A percentile compares a stretch with the other conserved stretches of the same genome.
Conservation (phyloP, 1,140 invertebrate species). For the Rhopalosiphum maidis region DNA sequence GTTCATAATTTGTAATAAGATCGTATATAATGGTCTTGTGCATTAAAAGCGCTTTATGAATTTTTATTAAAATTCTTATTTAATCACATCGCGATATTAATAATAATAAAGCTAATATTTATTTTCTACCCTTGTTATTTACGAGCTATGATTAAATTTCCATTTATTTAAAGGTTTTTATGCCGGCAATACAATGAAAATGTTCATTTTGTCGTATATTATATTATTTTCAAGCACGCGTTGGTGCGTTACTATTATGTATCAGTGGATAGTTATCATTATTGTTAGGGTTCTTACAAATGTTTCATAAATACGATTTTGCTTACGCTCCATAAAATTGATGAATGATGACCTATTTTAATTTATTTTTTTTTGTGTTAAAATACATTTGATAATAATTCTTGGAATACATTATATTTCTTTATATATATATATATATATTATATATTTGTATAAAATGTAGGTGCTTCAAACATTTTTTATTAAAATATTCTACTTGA, state of each 20-base stretch:
- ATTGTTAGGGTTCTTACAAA: not conserved
- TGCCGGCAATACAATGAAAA: not conserved
- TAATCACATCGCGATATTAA: not conserved
- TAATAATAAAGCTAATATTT: conserved; percentile 11
- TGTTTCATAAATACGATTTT: not conserved
- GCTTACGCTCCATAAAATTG: not conserved
- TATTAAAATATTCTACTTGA: not conserved
- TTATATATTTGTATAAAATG: not conserved
- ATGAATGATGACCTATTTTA: not conserved
- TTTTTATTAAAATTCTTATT: conserved; percentile 15
- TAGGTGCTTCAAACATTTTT: not conserved
- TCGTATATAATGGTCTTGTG: not conserved
- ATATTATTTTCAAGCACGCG: not conserved
- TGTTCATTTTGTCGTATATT: not conserved
- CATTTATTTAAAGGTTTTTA: not conserved
- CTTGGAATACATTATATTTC: not conserved
- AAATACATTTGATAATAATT: not conserved
- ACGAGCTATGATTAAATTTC: conserved; percentile 6
- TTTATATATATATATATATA: not conserved
- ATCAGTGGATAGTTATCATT: not conserved
- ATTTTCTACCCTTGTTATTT: not conserved
- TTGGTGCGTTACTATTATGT: not conserved
- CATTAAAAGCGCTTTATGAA: not conserved
- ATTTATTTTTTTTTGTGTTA: not conserved
- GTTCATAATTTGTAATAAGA: not conserved